Base-by-base conservation (phyloP, 2,888 invertebrate species). In the Eucera pruinosa region DNA sequence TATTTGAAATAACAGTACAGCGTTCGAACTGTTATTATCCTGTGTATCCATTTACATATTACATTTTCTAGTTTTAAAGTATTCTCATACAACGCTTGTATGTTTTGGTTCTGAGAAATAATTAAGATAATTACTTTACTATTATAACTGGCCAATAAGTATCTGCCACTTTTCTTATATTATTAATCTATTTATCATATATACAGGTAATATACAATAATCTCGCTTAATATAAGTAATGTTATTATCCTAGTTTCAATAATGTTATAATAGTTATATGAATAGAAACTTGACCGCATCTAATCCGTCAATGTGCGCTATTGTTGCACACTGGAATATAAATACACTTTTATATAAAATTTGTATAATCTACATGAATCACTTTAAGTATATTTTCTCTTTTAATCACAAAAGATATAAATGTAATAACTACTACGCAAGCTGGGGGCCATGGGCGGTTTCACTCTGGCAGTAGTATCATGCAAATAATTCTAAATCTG, bases 61-160 rank as follows among this genome's bases (percentile, higher is more conserved):
- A 76, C 62, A 75, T 82, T 87, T 54, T 78, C 77, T 86, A 85
- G 70, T 64, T 36, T 66, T 80, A 83, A 74, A 66, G 78, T 86
- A 85, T 83, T 76, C 78, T 79, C 75, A 80, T 86, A 83, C 72
- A 77, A 72, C 76, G 81, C 75, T 77, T 82, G 85, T 81, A 87
- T 81, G 84, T 85, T 88, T 89, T 89, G 87, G 89, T 89, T 89
- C 89, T 86, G 88, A 88, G 89, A 90, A 88, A 87, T 86, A 87
- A 88, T 86, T 82, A 86, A 84, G 86, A 89, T 87, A 88, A 84
- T 86, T 85, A 86, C 84, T 86, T 86, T 83, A 86, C 88, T 85
- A 87, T 89, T 85, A 89, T 89, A 95, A 95, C 95, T 95, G 95
- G 95, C 95, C 95, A 93, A 94, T 94, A 94, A 94, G 94, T 94